Conservation (phyloP, 2,113 vertebrate genomes). For the Gymnobelideus leadbeateri region DNA sequence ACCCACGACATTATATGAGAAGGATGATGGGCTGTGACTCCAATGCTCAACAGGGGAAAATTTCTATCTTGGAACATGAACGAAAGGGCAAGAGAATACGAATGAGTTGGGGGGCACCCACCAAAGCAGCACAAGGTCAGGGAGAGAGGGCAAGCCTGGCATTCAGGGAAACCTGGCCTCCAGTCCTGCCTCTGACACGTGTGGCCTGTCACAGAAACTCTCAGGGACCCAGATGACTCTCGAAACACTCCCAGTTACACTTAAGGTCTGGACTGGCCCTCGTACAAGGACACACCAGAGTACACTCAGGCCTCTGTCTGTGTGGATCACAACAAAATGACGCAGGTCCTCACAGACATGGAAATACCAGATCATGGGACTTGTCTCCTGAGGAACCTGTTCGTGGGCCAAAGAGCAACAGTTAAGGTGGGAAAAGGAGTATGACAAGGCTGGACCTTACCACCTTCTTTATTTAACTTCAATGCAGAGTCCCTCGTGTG, state of each 20-base stretch:
- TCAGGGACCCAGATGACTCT: not conserved
- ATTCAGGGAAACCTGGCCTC: not conserved
- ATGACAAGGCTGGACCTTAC: too few species aligned
- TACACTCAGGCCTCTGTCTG: too few species aligned
- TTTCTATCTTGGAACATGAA: not conserved
- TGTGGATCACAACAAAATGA: too few species aligned
- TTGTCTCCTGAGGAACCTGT: too few species aligned
- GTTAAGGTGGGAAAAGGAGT: too few species aligned
- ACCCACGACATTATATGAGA: not conserved
- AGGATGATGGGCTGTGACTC: not conserved
- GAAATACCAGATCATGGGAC: too few species aligned
- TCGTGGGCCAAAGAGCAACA: too few species aligned
- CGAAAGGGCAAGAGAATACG: not conserved
- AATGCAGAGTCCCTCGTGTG: too few species aligned
- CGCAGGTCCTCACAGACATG: too few species aligned
- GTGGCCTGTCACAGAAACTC: not conserved
- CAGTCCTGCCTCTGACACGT: not conserved
- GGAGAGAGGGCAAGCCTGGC: not conserved
- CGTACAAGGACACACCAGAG: not conserved
- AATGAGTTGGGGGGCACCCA: not conserved
- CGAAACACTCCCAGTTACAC: not conserved
- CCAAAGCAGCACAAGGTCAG: not conserved
- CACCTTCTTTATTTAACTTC: too few species aligned
- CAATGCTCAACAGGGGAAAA: not conserved
- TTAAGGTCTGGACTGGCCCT: not conserved